Conservation (phyloP, 1,140 invertebrate genomes). For the Trachelipus rathkii region DNA sequence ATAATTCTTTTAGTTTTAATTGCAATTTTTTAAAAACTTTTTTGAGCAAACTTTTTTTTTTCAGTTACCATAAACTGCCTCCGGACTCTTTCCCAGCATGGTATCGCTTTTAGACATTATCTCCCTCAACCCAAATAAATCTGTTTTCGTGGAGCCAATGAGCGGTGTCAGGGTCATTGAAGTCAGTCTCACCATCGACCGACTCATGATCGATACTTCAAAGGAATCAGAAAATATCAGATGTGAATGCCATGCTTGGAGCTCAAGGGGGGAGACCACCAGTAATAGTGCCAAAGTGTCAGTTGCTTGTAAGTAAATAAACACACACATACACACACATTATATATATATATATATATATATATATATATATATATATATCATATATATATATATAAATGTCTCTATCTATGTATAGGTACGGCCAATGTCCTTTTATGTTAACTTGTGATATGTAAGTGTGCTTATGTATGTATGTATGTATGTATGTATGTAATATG, state of each 20-base stretch:
- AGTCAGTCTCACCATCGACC: background rate
- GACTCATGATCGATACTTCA: background rate
- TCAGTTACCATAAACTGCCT: background rate
- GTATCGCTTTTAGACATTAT: background rate
- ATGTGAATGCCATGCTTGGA: background rate
- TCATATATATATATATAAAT: too few species aligned
- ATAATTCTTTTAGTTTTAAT: too few species aligned
- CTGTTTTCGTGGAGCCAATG: background rate
- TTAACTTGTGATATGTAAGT: too few species aligned
- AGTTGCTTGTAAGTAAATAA: background rate
- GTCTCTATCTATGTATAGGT: too few species aligned
- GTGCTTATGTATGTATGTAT: too few species aligned
- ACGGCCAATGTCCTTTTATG: too few species aligned
- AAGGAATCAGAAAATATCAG: background rate
- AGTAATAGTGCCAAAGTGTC: background rate
- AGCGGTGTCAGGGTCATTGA: background rate
- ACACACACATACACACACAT: background rate
- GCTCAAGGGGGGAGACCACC: background rate
- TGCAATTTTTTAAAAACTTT: too few species aligned
- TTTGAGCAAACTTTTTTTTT: background rate
- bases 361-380: background rate
- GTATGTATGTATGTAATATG: too few species aligned
- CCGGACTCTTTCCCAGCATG: too few species aligned
- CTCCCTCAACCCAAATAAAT: background rate
- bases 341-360: conserved; percentile 13